A percentile compares a stretch with the other conserved stretches of the same genome.
Conservation (phyloP, 2,797 vertebrate species). For the Microctenopoma lineatum region DNA sequence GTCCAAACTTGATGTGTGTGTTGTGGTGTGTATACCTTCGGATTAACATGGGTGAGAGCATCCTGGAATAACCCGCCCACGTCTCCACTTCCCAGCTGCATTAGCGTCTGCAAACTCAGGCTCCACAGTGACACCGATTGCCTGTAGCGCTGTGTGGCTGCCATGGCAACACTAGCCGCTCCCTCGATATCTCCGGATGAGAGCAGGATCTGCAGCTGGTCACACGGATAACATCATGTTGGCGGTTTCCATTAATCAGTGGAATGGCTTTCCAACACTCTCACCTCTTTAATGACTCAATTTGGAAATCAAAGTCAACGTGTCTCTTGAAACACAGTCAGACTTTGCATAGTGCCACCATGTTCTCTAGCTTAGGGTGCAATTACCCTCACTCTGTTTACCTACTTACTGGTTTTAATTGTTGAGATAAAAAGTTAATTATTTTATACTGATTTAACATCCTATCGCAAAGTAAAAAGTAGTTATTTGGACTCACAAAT, state of each 20-base stretch:
- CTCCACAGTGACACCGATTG: slow-evolving; percentile 86
- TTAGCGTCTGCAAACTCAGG: slow-evolving; percentile 84
- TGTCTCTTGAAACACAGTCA: no score
- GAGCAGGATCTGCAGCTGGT: slow-evolving; percentile 78
- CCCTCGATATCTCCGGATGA: slow-evolving; percentile 72
- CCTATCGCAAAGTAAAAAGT: no score
- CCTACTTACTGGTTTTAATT: background rate
- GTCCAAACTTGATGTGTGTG: background rate
- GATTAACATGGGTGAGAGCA: slow-evolving; percentile 83
- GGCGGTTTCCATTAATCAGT: background rate
- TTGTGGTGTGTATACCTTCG: slow-evolving; percentile 81
- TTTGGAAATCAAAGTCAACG: no score
- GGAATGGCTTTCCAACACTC: background rate
- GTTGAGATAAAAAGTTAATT: background rate
- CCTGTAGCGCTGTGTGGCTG: slow-evolving; percentile 80
- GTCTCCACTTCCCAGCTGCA: slow-evolving; percentile 75
- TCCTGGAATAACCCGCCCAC: slow-evolving; percentile 85
- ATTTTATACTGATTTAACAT: background rate
- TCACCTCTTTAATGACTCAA: background rate
- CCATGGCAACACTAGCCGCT: slow-evolving; percentile 82
- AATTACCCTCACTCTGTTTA: no score
- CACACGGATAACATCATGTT: slow-evolving; percentile 20
- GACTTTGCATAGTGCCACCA: no score
- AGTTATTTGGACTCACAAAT: background rate
- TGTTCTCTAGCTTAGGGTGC: no score